Evolutionary conservation across 2,888 invertebrate species (phyloP).

Genomic region (Andrena marginata): DNA sequence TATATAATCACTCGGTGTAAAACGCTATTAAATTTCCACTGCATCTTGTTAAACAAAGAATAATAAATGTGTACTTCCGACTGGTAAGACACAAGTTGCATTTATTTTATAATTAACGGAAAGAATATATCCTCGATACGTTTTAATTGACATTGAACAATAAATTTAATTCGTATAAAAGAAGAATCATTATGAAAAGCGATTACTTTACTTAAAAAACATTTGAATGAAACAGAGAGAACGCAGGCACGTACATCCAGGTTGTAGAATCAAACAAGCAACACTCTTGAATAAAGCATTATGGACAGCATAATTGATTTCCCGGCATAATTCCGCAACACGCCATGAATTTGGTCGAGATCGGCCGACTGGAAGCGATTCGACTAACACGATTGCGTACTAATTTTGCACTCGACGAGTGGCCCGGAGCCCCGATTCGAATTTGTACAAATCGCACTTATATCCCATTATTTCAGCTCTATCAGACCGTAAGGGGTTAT

Average conservation of each 20-base stretch:
- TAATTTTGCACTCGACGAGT: slow-evolving; percentile 74
- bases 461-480: slow-evolving; percentile 42
- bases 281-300: slow-evolving; percentile 71
- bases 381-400: slow-evolving; percentile 81
- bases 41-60: no score
- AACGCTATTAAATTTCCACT: no score
- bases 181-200: no score
- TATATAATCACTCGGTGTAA: no score
- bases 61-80: no score
- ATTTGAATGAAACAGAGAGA: neutral
- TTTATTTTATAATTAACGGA: no score
- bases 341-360: slow-evolving; percentile 67
- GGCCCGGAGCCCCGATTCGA: slow-evolving; percentile 43
- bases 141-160: no score
- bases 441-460: slow-evolving; percentile 61
- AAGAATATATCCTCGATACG: no score
- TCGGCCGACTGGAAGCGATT: slow-evolving; percentile 77
- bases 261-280: slow-evolving; percentile 44
- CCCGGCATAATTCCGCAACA: slow-evolving; percentile 72
- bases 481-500: neutral
- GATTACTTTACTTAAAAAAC: no score
- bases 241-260: slow-evolving; percentile 3
- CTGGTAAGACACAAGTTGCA: no score
- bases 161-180: no score
- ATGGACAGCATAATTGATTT: slow-evolving; percentile 78